phyloP scores from a whole-genome alignment of 2,113 vertebrate species.

The Artemisiospiza belli region DNA sequence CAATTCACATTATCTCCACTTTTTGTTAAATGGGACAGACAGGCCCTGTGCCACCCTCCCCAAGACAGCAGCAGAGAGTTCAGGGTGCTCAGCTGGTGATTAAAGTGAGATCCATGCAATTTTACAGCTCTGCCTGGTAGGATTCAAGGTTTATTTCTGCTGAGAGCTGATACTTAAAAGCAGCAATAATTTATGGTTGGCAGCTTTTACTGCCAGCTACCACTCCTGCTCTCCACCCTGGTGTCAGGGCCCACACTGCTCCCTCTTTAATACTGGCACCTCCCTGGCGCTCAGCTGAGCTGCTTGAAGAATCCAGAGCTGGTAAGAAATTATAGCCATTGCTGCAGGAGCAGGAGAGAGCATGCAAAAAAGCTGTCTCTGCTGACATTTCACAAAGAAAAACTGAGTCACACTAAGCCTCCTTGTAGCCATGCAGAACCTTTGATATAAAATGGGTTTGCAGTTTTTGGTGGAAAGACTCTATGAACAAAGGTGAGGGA shows the following conservation, averaged over 20 bases:
- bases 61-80: not conserved
- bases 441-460: not conserved
- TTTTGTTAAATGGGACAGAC: not conserved
- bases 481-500: not conserved
- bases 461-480: not conserved
- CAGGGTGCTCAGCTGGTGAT: not conserved
- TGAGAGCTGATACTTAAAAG: not conserved
- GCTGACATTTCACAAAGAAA: not conserved
- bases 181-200: not conserved
- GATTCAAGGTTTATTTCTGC: not conserved
- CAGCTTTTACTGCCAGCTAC: not conserved
- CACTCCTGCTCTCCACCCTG: not conserved
- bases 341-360: not conserved
- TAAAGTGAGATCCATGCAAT: not conserved
- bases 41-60: fast-evolving
- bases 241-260: fast-evolving
- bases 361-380: not conserved
- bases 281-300: not conserved
- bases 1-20: not conserved
- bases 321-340: not conserved
- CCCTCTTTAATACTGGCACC: not conserved
- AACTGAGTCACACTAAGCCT: not conserved
- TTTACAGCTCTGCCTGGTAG: not conserved
- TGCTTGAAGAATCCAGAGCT: not conserved
- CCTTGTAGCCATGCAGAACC: not conserved